Base-by-base conservation (phyloP, 64 coral and sea anemone genomes). In the Porites lutea region DNA sequence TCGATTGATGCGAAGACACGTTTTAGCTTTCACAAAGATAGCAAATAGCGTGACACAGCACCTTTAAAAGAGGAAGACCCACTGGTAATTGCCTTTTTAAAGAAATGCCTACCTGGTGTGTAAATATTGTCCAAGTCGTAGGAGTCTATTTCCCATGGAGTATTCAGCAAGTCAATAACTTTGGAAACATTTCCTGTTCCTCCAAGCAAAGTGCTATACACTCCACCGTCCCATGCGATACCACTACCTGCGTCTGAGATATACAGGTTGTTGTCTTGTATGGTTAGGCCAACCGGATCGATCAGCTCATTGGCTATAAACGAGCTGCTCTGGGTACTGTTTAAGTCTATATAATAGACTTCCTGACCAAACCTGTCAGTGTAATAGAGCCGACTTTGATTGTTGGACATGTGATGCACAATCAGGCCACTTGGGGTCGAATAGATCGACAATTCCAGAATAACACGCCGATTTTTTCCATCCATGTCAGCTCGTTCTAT, bases 401-500 rank as follows among this genome's bases (percentile, higher is more conserved):
- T 44, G 27, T 13, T 4, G 16, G 46, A 5, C 4, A 18, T 18
- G 16, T 82, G 58, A 45, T 82, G 8, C 22, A 82, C 43, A 5
- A 59, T 48, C 79, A 82, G 11, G 16, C 79, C 79, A 82, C 79
- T 82, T 1, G 59, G 37, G 8, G 45, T 64, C 2, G 59, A 82
- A 15, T 63, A 20, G 11, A 2, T 9, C 23, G 27, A 18, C 12
- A 82, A 82, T 2, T 47, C 59, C 37, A 82, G 14, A 64, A 82
- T 82, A 23, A 65, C 59, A 4, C 13, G 5, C 44, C 67, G 61
- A 10, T 90, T 82, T 10, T 71, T 54, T 27, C 89, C 89, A 71
- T 90, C 65, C 89, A 90, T 72, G 10, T 90, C 76, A 46, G 67
- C 64, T 59, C 65, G 66, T 58, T 82, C 67, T 23, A 90, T 90